Evolutionary conservation across 2,888 invertebrate genomes (phyloP).

Genomic region (Parthenolecanium corni): DNA sequence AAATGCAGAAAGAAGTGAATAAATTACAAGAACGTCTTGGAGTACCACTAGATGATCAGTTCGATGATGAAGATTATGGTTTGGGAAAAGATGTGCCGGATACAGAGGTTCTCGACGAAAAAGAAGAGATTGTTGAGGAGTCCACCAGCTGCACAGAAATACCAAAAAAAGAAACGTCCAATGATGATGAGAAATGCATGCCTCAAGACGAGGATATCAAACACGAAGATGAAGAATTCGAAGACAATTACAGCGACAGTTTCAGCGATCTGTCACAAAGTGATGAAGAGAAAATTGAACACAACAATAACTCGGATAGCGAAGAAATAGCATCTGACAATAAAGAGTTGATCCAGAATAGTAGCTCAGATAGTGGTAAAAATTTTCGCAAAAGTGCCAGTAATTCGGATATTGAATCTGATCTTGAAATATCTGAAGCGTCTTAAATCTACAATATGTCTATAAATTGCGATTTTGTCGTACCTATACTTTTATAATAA

Average conservation of each 20-base stretch:
- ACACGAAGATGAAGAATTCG: neutral
- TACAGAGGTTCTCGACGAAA: neutral
- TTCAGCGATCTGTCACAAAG: neutral
- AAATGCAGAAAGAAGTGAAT: constrained; percentile 41
- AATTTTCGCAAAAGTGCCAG: neutral
- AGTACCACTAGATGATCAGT: constrained; percentile 37
- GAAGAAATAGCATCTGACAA: neutral
- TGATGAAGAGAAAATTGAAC: neutral
- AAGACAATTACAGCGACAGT: constrained; percentile 10
- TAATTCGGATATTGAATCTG: neutral
- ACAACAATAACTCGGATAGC: neutral
- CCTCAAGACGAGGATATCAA: neutral
- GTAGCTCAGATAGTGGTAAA: neutral
- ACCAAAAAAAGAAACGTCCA: neutral
- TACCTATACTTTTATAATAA: neutral
- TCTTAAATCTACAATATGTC: neutral
- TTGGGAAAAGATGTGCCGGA: constrained; percentile 31
- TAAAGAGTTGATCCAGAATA: neutral
- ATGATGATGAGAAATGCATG: neutral
- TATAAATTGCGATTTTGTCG: neutral
- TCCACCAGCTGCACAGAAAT: neutral
- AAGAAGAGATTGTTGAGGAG: neutral
- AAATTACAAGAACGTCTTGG: constrained; percentile 40
- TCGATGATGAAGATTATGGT: constrained; percentile 36
- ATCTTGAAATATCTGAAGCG: neutral